These are phyloP conservation scores for Gibbula magus DNA, from an alignment of 2,888 invertebrate species.

Conservation along the genomic window DNA sequence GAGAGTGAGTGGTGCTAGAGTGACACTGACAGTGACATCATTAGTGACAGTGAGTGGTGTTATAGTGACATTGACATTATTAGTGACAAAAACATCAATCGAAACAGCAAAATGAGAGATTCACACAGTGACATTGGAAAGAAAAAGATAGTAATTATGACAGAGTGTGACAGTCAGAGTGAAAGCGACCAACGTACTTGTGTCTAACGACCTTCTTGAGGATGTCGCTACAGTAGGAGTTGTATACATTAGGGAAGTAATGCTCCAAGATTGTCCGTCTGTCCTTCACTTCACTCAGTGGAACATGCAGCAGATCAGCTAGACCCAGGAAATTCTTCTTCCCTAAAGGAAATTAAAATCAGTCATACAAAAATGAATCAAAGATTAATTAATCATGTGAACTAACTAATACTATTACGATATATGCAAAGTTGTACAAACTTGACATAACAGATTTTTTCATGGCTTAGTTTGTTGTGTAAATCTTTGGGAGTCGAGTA, in stretches of 20 bases:
- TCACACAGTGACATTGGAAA: background rate
- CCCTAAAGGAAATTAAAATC: constrained; percentile 50
- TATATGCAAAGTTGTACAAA: too few relatives aligned
- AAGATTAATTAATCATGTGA: background rate
- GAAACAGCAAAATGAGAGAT: background rate
- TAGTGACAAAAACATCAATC: background rate
- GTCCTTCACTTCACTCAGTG: constrained; percentile 74
- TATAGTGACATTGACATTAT: too few relatives aligned
- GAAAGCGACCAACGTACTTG: constrained; percentile 60
- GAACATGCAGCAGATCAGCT: constrained; percentile 75
- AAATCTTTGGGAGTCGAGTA: too few relatives aligned
- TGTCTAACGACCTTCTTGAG: constrained; percentile 68
- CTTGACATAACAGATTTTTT: too few relatives aligned
- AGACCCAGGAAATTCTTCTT: constrained; percentile 74
- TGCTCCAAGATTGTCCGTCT: constrained; percentile 69
- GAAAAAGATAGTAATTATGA: background rate
- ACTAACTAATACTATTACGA: too few relatives aligned
- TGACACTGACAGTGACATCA: too few relatives aligned
- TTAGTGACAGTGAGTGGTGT: too few relatives aligned
- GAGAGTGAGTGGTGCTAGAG: too few relatives aligned
- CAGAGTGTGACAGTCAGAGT: background rate
- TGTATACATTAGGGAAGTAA: constrained; percentile 67
- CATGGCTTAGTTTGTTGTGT: too few relatives aligned
- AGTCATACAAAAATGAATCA: background rate
- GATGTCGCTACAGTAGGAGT: constrained; percentile 62